Conservation (phyloP, 2,113 vertebrate genomes). For the Triplophysa dalaica region DNA sequence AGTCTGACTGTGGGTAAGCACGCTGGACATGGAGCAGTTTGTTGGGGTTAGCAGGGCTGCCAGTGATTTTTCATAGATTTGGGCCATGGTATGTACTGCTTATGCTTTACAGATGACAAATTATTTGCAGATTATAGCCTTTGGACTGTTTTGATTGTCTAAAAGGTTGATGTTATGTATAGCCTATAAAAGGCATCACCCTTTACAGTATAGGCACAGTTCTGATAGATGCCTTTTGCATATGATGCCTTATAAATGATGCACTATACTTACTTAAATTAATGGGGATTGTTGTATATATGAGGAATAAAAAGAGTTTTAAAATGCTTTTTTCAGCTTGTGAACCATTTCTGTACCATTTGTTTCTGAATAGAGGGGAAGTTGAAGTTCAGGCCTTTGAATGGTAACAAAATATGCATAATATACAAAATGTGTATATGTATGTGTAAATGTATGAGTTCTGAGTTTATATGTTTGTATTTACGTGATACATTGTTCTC, state of each 20-base stretch:
- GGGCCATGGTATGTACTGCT: constrained; percentile 34
- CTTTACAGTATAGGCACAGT: too few relatives aligned
- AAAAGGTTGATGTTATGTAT: too few relatives aligned
- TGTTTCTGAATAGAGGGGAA: too few relatives aligned
- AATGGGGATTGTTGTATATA: too few relatives aligned
- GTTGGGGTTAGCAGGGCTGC: constrained; percentile 44
- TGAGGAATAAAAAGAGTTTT: too few relatives aligned
- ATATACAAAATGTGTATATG: constrained; percentile 4
- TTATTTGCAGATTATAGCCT: constrained; percentile 27
- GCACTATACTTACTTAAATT: too few relatives aligned
- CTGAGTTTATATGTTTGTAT: background rate
- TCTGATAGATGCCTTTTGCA: too few relatives aligned
- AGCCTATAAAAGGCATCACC: too few relatives aligned
- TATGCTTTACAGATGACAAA: background rate
- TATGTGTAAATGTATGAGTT: background rate
- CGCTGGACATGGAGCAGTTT: constrained; percentile 65
- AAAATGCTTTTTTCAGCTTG: too few relatives aligned
- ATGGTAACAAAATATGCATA: background rate
- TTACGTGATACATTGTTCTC: background rate
- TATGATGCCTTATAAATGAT: too few relatives aligned
- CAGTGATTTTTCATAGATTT: constrained; percentile 38
- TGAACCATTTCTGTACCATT: too few relatives aligned
- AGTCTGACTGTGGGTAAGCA: constrained; percentile 62
- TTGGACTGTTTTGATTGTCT: background rate
- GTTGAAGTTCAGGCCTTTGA: background rate